Base-by-base conservation (phyloP, 2,113 vertebrate genomes). In the Daubentonia madagascariensis region DNA sequence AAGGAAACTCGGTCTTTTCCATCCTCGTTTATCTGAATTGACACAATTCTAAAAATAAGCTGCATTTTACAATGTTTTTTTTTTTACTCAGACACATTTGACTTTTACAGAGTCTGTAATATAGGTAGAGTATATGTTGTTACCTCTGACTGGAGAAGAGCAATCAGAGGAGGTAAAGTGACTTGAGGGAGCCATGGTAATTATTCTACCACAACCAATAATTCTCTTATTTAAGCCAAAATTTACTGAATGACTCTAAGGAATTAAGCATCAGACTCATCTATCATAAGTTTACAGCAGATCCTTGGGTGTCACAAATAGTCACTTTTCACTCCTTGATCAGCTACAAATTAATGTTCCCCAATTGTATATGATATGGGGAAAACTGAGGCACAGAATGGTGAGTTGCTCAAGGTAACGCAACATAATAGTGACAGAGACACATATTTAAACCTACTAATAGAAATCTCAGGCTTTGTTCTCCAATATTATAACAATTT, bases 161-260 rank as follows among this genome's bases (percentile, higher is more conserved):
- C 25, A 61, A 89, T 85, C 40, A 57, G 80, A 89, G 30, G 22
- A 79, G 68, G n/a, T 67, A n/a, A 93, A 84, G 35, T 40, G 37
- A 52, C 25, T 67, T 65, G 45, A 13, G 80, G 22, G 8, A 83
- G 14, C 20, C 32, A 50, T 48, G 25, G 8, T 50, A 63, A 75
- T 87, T 94, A 84, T 72, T 59, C 54, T 11, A 63, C 14, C 3
- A 75, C 8, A 84, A 73, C 10, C 68, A 76, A 3, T 43, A 70
- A 70, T 94, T 96, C 20, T 83, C 54, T 84, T 6, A 63, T 35
- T 76, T 79, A 91, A 52, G 81, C 32, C 35, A 88, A 84, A 96
- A 30, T 63, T 73, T 52, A 65, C 70, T 50, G 63, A 86, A 23
- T 85, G 79, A 48, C 25, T 91, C 48, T 54, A 93, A 70, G 70